A percentile compares a stretch with the other conserved stretches of the same genome.
phyloP scores from a whole-genome alignment of 37 sponge, comb jelly and placozoan species.

The Beroe forskalii region DNA sequence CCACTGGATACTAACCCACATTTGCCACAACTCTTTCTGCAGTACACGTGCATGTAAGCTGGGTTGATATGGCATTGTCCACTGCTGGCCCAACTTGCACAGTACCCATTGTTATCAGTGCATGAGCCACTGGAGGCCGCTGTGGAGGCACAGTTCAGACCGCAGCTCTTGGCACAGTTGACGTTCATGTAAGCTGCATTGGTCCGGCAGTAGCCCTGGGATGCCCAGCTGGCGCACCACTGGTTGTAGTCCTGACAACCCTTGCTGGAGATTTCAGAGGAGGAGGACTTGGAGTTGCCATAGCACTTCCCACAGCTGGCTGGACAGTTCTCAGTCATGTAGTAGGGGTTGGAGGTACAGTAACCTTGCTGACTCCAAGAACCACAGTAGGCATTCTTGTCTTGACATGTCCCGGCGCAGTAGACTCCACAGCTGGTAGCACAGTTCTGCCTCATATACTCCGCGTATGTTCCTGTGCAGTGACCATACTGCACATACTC shows the following conservation, averaged over 20 bases:
- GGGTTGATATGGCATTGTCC: conserved; percentile 18
- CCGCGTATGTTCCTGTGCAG: background rate
- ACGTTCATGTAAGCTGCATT: background rate
- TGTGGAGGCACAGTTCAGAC: background rate
- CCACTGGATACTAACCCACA: background rate
- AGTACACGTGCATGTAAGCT: background rate
- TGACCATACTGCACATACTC: background rate
- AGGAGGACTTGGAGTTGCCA: background rate
- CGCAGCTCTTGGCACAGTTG: conserved; percentile 12
- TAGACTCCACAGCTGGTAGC: background rate
- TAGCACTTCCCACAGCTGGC: background rate
- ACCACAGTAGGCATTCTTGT: conserved; percentile 7
- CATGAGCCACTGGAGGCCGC: background rate
- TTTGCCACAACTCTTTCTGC: background rate
- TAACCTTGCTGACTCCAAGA: background rate
- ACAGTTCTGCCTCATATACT: conserved; percentile 14
- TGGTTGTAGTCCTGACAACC: conserved; percentile 21
- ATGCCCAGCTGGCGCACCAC: background rate
- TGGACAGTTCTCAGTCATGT: conserved; percentile 37
- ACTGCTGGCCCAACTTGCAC: background rate
- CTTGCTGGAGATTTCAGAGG: background rate
- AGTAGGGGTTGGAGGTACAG: conserved; percentile 10
- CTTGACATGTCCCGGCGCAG: conserved; percentile 20
- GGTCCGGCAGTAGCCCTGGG: conserved; percentile 9
- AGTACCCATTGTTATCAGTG: background rate